A percentile compares a stretch with the other conserved stretches of the same genome.
Conservation (phyloP, 2,113 vertebrate genomes). For the Onychostruthus taczanowskii region DNA sequence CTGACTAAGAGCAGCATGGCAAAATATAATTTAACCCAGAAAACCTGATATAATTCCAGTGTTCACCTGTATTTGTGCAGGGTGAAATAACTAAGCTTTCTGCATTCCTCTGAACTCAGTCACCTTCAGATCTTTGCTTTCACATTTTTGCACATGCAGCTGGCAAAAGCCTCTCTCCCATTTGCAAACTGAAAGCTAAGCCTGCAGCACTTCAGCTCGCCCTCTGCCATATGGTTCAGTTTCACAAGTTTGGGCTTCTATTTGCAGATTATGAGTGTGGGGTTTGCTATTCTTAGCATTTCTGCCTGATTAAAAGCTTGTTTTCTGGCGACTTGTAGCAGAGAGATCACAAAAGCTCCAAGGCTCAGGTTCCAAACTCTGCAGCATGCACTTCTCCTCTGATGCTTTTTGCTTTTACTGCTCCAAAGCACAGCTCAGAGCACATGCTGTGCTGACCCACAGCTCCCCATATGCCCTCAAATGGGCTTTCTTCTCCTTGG, state of each 20-base stretch:
- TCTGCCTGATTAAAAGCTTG: not conserved
- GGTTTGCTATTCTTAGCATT: not conserved
- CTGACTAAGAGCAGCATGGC: not conserved
- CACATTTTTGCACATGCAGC: not conserved
- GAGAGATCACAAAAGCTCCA: not conserved
- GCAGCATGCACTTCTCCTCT: not conserved
- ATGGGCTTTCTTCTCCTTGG: not conserved
- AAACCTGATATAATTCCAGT: not conserved
- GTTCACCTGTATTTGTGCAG: not conserved
- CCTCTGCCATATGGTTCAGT: not conserved
- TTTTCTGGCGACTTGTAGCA: not conserved
- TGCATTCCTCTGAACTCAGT: not conserved
- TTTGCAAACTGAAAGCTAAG: not conserved
- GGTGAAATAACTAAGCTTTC: not conserved
- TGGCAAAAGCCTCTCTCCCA: not conserved
- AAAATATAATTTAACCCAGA: not conserved
- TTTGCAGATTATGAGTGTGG: not conserved
- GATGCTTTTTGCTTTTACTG: not conserved
- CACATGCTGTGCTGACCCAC: not conserved
- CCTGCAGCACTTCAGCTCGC: not conserved
- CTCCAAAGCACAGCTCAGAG: not conserved
- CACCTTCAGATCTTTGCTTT: not conserved
- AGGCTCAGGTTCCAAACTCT: not conserved
- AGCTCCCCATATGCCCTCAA: not conserved
- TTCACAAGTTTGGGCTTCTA: not conserved